Evolutionary conservation across 2,113 vertebrate genomes (phyloP).

Genomic region (rat (Rattus norvegicus)): GRCr8 NC_086039.1:28739501-28740000

Average conservation of each 20-base stretch:
- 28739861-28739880: neutral
- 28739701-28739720: constrained; percentile 62
- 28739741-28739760: neutral
- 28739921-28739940: neutral
- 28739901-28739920: neutral
- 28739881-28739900: neutral
- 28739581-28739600: constrained; percentile 60
- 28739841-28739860: neutral
- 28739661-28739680: constrained; percentile 69
- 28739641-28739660: constrained; percentile 68
- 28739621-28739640: constrained; percentile 65
- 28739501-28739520: constrained; percentile 23
- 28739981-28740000: neutral
- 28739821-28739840: neutral
- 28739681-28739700: constrained; percentile 37
- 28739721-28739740: constrained; percentile 4
- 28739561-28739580: constrained; percentile 52
- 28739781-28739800: neutral
- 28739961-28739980: neutral
- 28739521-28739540: constrained; percentile 20
- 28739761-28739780: constrained; percentile 23
- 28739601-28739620: constrained; percentile 68
- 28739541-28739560: constrained; percentile 39
- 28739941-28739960: neutral
- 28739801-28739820: neutral